A percentile compares a stretch with the other conserved stretches of the same genome.
These are phyloP conservation scores for Aselliscus stoliczkanus DNA, from an alignment of 2,797 vertebrate species.

Conservation along the genomic window DNA sequence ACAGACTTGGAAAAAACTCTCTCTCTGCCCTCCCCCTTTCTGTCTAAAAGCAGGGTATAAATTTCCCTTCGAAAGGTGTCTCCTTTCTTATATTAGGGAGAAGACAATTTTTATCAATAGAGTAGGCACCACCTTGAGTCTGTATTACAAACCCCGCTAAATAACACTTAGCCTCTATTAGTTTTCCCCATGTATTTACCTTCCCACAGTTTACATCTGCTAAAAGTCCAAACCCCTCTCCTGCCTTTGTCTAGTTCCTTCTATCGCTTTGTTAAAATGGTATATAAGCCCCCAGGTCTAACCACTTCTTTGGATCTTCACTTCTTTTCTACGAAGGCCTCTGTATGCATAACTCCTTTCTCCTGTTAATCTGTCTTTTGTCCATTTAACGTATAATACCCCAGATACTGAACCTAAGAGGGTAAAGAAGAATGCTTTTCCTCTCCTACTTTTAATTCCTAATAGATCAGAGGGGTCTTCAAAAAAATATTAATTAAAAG, in stretches of 20 bases:
- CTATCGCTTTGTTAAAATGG: background rate
- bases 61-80: background rate
- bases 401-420: background rate
- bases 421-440: background rate
- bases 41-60: background rate
- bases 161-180: background rate
- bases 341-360: background rate
- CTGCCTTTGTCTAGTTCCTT: background rate
- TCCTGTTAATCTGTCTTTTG: background rate
- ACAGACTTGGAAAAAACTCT: background rate
- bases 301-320: background rate
- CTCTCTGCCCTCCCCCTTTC: background rate
- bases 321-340: background rate
- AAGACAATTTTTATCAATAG: background rate
- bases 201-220: background rate
- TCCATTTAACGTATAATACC: background rate
- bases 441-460: background rate
- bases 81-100: background rate
- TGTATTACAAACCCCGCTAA: background rate
- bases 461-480: background rate
- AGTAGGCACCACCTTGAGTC: background rate
- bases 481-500: background rate
- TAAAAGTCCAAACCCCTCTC: background rate
- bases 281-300: background rate
- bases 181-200: background rate